phyloP scores from a whole-genome alignment of 2,888 invertebrate species.

The Papilio gigon region DNA sequence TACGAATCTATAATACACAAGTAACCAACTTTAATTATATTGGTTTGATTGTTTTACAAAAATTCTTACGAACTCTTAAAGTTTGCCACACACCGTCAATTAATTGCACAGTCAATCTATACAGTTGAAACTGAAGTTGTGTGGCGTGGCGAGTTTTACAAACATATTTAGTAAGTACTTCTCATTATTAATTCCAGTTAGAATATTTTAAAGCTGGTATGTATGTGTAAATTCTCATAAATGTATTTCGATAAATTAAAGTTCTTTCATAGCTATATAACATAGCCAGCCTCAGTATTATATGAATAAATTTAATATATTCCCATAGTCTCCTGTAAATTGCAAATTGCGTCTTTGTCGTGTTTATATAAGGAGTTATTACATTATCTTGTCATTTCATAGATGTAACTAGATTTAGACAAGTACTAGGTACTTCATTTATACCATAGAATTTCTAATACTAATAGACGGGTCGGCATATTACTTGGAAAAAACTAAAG shows the following conservation, averaged over 20 bases:
- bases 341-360: conserved; percentile 52
- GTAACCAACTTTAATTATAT: no score
- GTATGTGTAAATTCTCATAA: conserved; percentile 4
- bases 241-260: conserved; percentile 24
- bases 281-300: conserved; percentile 50
- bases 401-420: conserved; percentile 53
- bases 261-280: conserved; percentile 21
- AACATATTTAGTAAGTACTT: no score
- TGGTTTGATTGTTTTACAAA: no score
- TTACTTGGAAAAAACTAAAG: not conserved
- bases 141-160: no score
- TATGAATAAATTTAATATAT: conserved; percentile 53
- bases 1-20: no score
- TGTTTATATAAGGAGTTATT: conserved; percentile 50
- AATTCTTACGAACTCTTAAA: no score
- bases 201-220: no score
- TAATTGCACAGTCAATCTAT: no score
- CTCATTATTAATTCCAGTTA: no score
- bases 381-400: conserved; percentile 62
- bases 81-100: no score
- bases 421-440: conserved; percentile 68
- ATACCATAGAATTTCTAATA: conserved; percentile 1
- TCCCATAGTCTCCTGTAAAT: conserved; percentile 52
- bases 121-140: no score
- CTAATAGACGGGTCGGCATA: conserved; percentile 2